phyloP scores from a whole-genome alignment of 2,113 vertebrate genomes.

The Scalopus aquaticus region DNA sequence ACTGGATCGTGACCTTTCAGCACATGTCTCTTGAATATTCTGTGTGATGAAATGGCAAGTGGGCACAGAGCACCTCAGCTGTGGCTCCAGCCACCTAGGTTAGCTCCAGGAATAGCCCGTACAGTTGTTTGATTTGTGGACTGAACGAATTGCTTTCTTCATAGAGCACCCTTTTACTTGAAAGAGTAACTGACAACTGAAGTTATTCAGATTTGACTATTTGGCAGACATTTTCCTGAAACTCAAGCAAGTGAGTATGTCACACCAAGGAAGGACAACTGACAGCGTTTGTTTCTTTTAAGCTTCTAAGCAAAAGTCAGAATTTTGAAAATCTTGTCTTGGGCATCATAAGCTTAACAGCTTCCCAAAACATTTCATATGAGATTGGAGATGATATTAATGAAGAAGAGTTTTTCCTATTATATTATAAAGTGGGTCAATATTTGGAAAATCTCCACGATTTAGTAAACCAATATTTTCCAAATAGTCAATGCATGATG shows the following conservation, averaged over 20 bases:
- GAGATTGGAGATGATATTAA: background rate
- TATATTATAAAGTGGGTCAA: background rate
- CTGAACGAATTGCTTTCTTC: background rate
- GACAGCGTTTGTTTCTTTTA: background rate
- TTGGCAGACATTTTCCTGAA: background rate
- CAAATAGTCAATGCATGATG: background rate
- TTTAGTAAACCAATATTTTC: background rate
- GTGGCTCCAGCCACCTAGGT: accelerated
- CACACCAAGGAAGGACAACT: background rate
- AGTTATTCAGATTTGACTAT: background rate
- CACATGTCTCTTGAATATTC: background rate
- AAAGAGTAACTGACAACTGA: background rate
- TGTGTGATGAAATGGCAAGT: background rate
- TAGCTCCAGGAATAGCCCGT: background rate
- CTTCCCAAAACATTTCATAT: background rate
- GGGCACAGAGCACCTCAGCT: accelerated
- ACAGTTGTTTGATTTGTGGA: background rate
- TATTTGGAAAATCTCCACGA: background rate
- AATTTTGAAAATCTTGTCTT: background rate
- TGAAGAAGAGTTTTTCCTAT: background rate
- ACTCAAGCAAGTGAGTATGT: background rate
- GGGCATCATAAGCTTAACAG: background rate
- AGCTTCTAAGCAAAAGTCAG: constrained; percentile 6
- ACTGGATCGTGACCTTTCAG: no score
- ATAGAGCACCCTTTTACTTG: background rate